Conservation (phyloP, 1,140 invertebrate species). For the Calephelis virginiensis region DNA sequence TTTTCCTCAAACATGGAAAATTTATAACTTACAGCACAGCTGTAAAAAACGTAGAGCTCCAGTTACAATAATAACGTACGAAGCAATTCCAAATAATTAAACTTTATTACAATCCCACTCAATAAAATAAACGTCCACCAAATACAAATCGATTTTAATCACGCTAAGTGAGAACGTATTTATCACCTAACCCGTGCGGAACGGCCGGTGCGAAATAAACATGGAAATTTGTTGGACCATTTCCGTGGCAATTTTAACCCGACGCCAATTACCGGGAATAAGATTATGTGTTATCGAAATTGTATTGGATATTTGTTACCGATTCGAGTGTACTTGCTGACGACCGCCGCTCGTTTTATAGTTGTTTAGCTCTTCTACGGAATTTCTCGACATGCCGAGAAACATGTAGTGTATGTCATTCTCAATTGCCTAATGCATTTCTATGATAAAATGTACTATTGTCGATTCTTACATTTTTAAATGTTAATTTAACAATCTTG, state of each 20-base stretch:
- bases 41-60: too few species aligned
- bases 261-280: conserved; percentile 15
- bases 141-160: conserved; percentile 53
- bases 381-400: too few species aligned
- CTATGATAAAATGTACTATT: too few species aligned
- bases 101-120: conserved; percentile 28
- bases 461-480: too few species aligned
- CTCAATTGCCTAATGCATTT: too few species aligned
- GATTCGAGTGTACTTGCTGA: too few species aligned
- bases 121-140: conserved; percentile 40
- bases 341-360: too few species aligned
- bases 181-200: conserved; percentile 49
- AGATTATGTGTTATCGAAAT: conserved; percentile 18
- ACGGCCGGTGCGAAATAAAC: conserved; percentile 30
- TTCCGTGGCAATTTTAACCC: conserved; percentile 28
- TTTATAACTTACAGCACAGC: too few species aligned
- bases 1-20: too few species aligned
- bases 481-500: too few species aligned
- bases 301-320: neutral
- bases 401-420: too few species aligned
- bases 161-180: conserved; percentile 59
- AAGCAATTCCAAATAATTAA: conserved; percentile 25
- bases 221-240: conserved; percentile 35
- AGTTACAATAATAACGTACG: conserved; percentile 28
- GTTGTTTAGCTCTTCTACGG: too few species aligned